Base-by-base conservation (phyloP, 1,140 invertebrate genomes). In the Zaprionus inermis region DNA sequence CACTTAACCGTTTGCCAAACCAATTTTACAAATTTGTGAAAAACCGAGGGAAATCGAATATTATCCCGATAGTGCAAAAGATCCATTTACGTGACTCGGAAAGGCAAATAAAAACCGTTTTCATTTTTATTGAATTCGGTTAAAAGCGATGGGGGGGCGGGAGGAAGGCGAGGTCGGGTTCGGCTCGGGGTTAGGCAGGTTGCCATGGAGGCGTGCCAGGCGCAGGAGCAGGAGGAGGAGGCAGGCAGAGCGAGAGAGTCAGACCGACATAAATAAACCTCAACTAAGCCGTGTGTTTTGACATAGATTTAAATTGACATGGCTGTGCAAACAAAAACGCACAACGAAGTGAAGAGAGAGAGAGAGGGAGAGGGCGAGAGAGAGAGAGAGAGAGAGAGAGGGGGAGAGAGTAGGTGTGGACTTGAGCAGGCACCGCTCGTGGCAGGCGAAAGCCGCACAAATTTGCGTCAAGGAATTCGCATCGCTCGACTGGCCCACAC, bases 231-330 rank as follows among this genome's bases (percentile, higher is more conserved):
- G 18, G 38, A 24, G 24, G 24, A 28, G 24, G 3, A 32, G 10
- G 30, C 0, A 32, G 30, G 10, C 7, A 10, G 30, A 32, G 30
- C 0, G 30, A 5, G 30, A 41, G 67, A 76, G 60, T 57, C 68
- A 69, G 71, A 80, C 83, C 83, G 72, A 78, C 83, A 86, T 89
- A 88, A 86, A 86, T 86, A 86, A 86, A 86, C 83, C 83, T 86
- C 84, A 86, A 86, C 79, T 88, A 88, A 86, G 83, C 78, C 79
- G 83, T 86, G 84, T 86, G 84, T 88, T 88, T 88, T 88, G 83
- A 89, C 83, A 88, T 88, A 89, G 84, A 88, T 88, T 88, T 88
- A 89, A 88, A 88, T 88, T 88, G 83, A 89, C 83, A 84, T 88
- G 74, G 51, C 68, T 84, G 67, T 78, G 80, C 79, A 83, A 88